Base-by-base conservation (phyloP, 2,888 invertebrate species). In the Ichneumoninae sp. region DNA sequence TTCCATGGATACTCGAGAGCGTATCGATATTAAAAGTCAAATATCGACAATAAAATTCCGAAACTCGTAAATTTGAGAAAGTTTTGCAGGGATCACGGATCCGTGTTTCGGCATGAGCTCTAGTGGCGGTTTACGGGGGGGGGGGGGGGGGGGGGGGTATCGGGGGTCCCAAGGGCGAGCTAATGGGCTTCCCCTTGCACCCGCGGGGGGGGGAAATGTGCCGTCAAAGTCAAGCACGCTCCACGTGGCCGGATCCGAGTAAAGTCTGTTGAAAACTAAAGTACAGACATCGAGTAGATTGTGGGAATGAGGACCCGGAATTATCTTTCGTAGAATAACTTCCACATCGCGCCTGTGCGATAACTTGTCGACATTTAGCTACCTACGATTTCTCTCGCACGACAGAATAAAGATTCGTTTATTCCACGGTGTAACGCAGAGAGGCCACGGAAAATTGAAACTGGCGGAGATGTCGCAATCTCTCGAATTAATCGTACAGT, bases 151-250 rank as follows among this genome's bases (percentile, higher is more conserved):
- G 13, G 1, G 16, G 44, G 13, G 1, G 2, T 13, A 66, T 52
- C 65, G 54, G 30, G 72, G 71, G 75, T 52, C 50, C 26, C 70
- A 47, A 62, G 75, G 40, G 79, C 76, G 82, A 84, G 80, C 80
- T 68, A 78, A 68, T 65, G 33, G 36, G 71, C 68, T 22, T 57
- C 70, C 22, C 86, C 86, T 86, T 86, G 86, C 85, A 85, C 86
- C 81, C 26, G 22, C 8, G 83, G 83, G 65, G 79, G 62, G 52
- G 78, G 84, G 81, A 86, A 84, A 80, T 70, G 50, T 70, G 75
- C 44, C 54, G 71, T 70, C 75, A 70, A 70, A 80, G 54, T 26
- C 52, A 47, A 44, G 47, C 22, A 57, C 50, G 69, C 47, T 80
- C 33, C 50, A 44, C 81, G 71, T 52, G 80, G 40, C 19, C 47